Base-by-base conservation (phyloP, 2,797 vertebrate species). In the Neopelma chrysocephalum region DNA sequence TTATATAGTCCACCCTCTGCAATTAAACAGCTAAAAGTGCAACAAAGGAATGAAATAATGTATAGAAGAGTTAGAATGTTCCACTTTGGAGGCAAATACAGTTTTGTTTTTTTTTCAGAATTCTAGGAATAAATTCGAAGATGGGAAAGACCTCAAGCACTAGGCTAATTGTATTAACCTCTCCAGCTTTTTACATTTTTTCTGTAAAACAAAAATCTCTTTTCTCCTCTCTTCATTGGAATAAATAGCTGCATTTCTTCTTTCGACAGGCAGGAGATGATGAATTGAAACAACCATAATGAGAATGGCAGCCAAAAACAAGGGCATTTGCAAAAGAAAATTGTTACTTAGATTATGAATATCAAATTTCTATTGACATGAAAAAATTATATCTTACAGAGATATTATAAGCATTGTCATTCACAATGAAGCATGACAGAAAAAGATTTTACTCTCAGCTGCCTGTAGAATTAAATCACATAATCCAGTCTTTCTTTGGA, bases 311-410 rank as follows among this genome's bases (percentile, higher is more conserved):
- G 79, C 45, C 76, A 92, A 94, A 97, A 96, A 10, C 78, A 97
- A 92, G 40, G 31, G 22, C 70, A 91, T 93, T 97, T 94, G 93
- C 64, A 93, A 93, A 97, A 72, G 93, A 90, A 95, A 91, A 85
- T 95, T 96, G 87, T 87, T 94, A 73, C 93, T 95, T 95, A 79
- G 77, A 94, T 96, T 97, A 95, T 95, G 96, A 94, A 93, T 96
- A 96, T 96, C 78, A 94, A 92, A 84, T 96, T 96, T 92, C 90
- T 89, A 95, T 90, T 93, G 96, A 93, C 81, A 65, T 68, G 89
- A 89, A 97, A 95, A 89, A 89, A 95, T 77, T 73, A 53, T 13
- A 85, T 85, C 89, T 96, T 93, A 53, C 47, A 60, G 65, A 93
- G 87, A 94, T 96, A 90, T 95, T 88, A 77, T 90, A 93, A 89